Percentiles rank a stretch among this genome's conserved stretches.
These are phyloP conservation scores for Poecilia velifera DNA, from an alignment of 2,797 vertebrate species.

Conservation along the genomic window DNA sequence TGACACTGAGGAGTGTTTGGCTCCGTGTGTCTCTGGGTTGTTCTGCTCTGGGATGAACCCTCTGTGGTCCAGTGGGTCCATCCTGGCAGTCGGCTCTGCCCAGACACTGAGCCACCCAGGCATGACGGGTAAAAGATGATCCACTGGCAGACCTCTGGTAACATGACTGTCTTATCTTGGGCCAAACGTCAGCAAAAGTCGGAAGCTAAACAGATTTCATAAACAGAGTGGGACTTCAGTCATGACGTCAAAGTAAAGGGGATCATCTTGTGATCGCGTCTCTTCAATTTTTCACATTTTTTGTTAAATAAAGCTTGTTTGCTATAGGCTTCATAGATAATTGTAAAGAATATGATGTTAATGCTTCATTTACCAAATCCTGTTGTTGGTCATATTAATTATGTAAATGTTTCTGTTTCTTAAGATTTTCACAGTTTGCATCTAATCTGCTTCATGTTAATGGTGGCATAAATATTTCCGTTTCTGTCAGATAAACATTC, in stretches of 20 bases:
- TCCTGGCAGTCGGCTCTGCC: slow-evolving; percentile 43
- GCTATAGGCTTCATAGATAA: neutral
- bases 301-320: neutral
- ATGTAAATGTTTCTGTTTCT: neutral
- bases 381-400: neutral
- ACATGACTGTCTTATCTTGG: slow-evolving; percentile 22
- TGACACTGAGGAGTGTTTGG: neutral
- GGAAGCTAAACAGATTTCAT: slow-evolving; percentile 6
- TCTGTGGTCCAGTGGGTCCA: slow-evolving; percentile 43
- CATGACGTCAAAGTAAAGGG: neutral
- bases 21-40: slow-evolving; percentile 25
- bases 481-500: neutral
- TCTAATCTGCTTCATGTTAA: neutral
- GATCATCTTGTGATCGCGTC: neutral
- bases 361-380: neutral
- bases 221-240: neutral
- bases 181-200: slow-evolving; percentile 32
- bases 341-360: neutral
- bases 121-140: slow-evolving; percentile 40
- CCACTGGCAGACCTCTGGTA: slow-evolving; percentile 31
- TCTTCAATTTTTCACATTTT: neutral
- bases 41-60: slow-evolving; percentile 38
- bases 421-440: neutral
- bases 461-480: neutral
- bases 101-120: slow-evolving; percentile 23